Conservation (phyloP, 1,140 invertebrate genomes). For the Cataglyphis hispanica region DNA sequence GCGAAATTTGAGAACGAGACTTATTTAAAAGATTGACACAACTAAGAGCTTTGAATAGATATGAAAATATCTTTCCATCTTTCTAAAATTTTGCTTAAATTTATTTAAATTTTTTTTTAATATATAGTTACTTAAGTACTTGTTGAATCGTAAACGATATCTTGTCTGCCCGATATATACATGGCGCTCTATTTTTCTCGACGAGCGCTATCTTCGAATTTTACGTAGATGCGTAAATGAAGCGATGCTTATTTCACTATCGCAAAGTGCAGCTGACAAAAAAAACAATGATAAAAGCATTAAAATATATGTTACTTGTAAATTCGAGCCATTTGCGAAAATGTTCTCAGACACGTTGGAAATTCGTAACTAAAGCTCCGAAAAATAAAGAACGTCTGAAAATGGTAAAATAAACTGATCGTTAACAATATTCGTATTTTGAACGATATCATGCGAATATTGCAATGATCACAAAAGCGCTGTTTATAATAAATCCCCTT, state of each 20-base stretch:
- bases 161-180: not conserved
- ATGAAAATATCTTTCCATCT: not conserved
- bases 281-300: constrained; percentile 27
- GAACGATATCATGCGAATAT: not conserved
- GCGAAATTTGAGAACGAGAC: not conserved
- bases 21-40: not conserved
- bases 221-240: not conserved
- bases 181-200: not conserved
- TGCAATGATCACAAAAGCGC: constrained; percentile 23
- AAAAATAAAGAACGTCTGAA: not conserved
- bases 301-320: constrained; percentile 30
- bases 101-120: too few relatives aligned
- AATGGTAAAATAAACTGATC: constrained; percentile 14
- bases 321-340: constrained; percentile 54
- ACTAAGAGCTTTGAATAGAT: not conserved
- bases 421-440: not conserved
- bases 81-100: too few relatives aligned
- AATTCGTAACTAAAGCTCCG: not conserved
- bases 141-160: not conserved
- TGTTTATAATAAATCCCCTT: constrained; percentile 11
- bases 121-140: too few relatives aligned
- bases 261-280: not conserved
- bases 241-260: not conserved
- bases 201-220: constrained; percentile 42
- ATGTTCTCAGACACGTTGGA: constrained; percentile 24